Evolutionary conservation across 2,113 vertebrate genomes (phyloP).

Genomic region (Myotis brandtii): DNA sequence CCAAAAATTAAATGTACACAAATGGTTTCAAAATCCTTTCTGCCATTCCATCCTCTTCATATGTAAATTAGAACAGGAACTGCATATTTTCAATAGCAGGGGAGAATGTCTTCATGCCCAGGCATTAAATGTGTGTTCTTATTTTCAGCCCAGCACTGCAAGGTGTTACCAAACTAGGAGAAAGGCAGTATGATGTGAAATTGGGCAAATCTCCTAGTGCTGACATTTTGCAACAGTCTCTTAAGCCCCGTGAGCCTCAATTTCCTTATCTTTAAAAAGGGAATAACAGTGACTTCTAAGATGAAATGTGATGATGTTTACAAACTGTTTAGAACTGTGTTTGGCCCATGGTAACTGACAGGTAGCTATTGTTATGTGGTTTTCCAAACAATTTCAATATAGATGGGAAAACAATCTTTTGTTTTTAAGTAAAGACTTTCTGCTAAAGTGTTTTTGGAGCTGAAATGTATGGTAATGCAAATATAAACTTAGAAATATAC

Average conservation of each 20-base stretch:
- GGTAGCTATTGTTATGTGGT: neutral
- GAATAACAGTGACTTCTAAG: neutral
- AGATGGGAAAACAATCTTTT: neutral
- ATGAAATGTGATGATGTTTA: neutral
- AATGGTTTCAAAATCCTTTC: neutral
- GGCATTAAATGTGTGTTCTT: neutral
- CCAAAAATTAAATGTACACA: constrained; percentile 47
- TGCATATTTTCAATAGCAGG: neutral
- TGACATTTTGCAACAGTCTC: neutral
- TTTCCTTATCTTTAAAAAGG: neutral
- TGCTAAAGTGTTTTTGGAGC: neutral
- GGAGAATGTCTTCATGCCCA: neutral
- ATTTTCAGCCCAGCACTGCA: neutral
- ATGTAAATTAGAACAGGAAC: neutral
- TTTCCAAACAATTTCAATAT: neutral
- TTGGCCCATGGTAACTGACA: neutral
- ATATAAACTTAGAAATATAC: neutral
- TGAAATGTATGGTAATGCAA: neutral
- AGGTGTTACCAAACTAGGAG: neutral
- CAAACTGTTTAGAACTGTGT: neutral
- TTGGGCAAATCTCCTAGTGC: neutral
- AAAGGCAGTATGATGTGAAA: neutral
- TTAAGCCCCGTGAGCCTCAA: neutral
- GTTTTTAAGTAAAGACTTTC: neutral
- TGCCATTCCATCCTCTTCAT: neutral